These are phyloP conservation scores for Leptothorax acervorum DNA, from an alignment of 2,888 invertebrate species.

Conservation along the genomic window DNA sequence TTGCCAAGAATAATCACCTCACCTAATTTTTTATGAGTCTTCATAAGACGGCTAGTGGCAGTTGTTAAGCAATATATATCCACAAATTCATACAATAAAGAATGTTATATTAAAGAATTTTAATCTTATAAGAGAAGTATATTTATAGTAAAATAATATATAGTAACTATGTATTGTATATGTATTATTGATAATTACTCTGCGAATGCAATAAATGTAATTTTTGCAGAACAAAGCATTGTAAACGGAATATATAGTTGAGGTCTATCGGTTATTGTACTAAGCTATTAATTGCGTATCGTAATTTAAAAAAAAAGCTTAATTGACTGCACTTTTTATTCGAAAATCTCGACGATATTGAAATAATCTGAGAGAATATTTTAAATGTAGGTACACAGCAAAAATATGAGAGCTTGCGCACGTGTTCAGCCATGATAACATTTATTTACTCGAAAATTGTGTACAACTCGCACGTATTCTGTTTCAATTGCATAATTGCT, in stretches of 20 bases:
- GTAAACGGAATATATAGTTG: background rate
- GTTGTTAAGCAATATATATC: background rate
- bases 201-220: background rate
- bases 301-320: conserved; percentile 23
- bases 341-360: conserved; percentile 3
- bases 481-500: conserved; percentile 46
- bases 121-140: background rate
- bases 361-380: conserved; percentile 40
- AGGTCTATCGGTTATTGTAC: conserved; percentile 22
- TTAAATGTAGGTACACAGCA: background rate
- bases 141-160: background rate
- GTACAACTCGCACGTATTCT: background rate
- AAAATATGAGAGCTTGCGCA: conserved; percentile 10
- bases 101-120: background rate
- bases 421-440: conserved; percentile 33
- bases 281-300: background rate
- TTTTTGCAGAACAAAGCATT: background rate
- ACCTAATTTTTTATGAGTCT: conserved; percentile 38
- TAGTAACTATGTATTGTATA: background rate
- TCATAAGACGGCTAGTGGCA: background rate
- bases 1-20: conserved; percentile 26
- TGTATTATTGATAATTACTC: background rate
- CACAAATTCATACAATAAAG: background rate
- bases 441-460: conserved; percentile 40
- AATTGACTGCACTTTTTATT: conserved; percentile 25